Base-by-base conservation (phyloP, 2,797 vertebrate species). In the Cyclopterus lumpus region DNA sequence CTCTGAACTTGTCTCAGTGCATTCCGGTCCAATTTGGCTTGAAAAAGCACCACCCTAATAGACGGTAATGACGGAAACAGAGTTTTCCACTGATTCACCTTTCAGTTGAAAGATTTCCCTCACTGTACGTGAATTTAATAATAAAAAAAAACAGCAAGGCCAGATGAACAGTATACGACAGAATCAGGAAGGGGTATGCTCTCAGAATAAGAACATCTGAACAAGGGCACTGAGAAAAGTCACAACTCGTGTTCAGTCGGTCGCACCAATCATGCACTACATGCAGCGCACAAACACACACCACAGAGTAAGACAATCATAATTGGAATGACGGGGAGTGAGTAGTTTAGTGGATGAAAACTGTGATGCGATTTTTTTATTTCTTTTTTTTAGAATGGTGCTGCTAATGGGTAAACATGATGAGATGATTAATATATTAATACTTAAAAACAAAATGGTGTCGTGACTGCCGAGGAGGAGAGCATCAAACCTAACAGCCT, bases 31-130 rank as follows among this genome's bases (percentile, higher is more conserved):
- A 89, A 90, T 93, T 88, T 92, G 71, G 78, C 75, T 81, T 55
- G 83, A 85, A 88, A 88, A 88, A 86, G 89, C 87, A 82, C 78
- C 66, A 65, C 61, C 68, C 75, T 88, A 90, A 93, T 90, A 74
- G 75, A 79, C 42, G 11, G 67, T 91, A 93, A 93, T 91, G 89
- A 93, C 85, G 83, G 85, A 87, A 92, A 91, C 84, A 71, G 51
- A 66, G 71, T 88, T 89, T 91, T 86, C 82, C 84, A 62, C 80
- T 66, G 73, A 86, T 79, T 80, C 81, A 40, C 70, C 36, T 2
- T 69, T 71, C 51, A 18, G 72, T 67, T 75, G 82, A 68, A 77
- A 78, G 65, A 76, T 71, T 72, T 71, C 49, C 58, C 66, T 70
- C 18, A 57, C 73, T 72, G 65, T 82, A 84, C 38, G 28, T 75